phyloP scores from a whole-genome alignment of 2,797 vertebrate genomes.

The Bradypodion ventrale region DNA sequence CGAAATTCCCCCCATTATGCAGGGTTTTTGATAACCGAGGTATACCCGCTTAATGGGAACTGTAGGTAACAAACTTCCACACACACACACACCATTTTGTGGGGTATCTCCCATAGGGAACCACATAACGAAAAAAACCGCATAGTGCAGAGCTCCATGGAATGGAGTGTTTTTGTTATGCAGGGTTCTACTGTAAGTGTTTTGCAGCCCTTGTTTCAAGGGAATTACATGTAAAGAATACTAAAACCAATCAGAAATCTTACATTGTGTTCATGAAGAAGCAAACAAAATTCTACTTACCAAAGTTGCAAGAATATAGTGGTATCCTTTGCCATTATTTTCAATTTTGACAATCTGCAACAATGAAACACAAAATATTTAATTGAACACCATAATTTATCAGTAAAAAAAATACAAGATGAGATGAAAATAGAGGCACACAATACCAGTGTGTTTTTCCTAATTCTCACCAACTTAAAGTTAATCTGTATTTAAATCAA shows the following conservation, averaged over 20 bases:
- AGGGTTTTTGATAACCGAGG: no score
- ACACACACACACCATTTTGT: no score
- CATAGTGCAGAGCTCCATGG: no score
- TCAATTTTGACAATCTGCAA: slow-evolving; percentile 93
- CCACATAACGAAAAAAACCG: no score
- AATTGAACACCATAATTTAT: slow-evolving; percentile 14
- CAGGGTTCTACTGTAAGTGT: no score
- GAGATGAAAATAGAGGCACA: not conserved
- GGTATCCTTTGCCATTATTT: slow-evolving; percentile 96
- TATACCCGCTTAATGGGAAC: no score
- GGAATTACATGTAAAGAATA: not conserved
- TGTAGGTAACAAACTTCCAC: no score
- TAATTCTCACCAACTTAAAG: not conserved
- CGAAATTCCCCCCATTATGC: no score
- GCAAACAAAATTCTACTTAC: slow-evolving; percentile 77
- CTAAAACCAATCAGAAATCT: not conserved
- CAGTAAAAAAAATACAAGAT: not conserved
- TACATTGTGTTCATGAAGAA: not conserved
- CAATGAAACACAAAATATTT: slow-evolving; percentile 50
- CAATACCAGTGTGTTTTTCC: not conserved
- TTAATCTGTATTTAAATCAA: not conserved
- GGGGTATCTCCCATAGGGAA: no score
- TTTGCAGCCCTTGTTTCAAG: not conserved
- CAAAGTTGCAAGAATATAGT: slow-evolving; percentile 98
- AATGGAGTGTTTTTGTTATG: no score